These are phyloP conservation scores for Chorisops tibialis DNA, from an alignment of 2,888 invertebrate genomes.

Conservation along the genomic window DNA sequence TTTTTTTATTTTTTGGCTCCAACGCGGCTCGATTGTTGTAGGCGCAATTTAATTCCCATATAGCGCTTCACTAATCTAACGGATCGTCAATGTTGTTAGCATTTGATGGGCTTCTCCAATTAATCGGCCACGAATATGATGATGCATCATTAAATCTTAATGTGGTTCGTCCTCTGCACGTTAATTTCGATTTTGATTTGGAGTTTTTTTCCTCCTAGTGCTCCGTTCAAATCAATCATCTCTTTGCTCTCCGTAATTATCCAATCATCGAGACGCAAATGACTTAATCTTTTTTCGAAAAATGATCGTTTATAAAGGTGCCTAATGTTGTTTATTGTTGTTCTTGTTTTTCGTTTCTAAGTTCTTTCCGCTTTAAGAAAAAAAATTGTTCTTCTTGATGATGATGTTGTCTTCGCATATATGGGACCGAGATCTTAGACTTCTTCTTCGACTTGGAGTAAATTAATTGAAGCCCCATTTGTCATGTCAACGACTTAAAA, in stretches of 20 bases:
- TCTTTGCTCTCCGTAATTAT: constrained; percentile 17
- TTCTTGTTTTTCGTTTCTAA: neutral
- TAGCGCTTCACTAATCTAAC: constrained; percentile 1
- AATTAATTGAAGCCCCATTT: constrained; percentile 22
- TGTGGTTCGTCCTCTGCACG: constrained; percentile 7
- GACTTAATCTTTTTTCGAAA: constrained; percentile 24
- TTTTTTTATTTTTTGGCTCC: neutral
- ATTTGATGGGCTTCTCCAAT: too few species aligned
- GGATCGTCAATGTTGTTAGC: neutral
- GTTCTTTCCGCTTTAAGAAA: neutral
- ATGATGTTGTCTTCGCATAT: constrained; percentile 4
- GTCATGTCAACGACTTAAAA: constrained; percentile 24
- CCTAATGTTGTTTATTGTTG: neutral
- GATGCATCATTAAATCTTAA: constrained; percentile 18
- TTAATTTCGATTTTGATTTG: constrained; percentile 17
- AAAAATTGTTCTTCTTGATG: neutral
- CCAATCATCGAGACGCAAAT: constrained; percentile 25
- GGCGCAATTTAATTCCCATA: neutral
- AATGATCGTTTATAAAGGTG: constrained; percentile 12
- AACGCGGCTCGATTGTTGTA: neutral
- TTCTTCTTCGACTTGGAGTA: constrained; percentile 1
- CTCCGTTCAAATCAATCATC: constrained; percentile 18
- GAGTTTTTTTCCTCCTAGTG: neutral
- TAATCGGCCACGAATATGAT: neutral
- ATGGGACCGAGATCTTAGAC: constrained; percentile 6